Evolutionary conservation across 2,113 vertebrate species (phyloP).

Genomic region (Strix aluco): DNA sequence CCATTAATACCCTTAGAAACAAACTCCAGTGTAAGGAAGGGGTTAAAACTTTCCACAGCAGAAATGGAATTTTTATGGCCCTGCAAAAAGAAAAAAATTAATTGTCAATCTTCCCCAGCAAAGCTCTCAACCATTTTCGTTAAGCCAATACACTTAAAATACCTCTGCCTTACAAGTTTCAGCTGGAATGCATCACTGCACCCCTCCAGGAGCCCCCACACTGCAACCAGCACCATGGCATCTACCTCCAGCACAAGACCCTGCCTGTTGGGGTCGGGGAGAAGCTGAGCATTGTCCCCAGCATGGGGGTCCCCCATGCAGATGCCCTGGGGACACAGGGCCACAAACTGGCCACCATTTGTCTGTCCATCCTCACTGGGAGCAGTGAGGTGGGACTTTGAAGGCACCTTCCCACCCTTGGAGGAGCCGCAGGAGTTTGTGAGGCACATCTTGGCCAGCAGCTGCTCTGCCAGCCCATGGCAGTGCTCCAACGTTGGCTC

Average conservation of each 20-base stretch:
- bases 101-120: conserved; percentile 44
- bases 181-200: conserved; percentile 42
- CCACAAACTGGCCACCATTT: neutral
- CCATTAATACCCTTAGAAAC: neutral
- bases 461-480: rapidly evolving
- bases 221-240: neutral
- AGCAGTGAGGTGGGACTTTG: rapidly evolving
- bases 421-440: rapidly evolving
- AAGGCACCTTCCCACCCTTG: neutral
- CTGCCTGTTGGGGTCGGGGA: rapidly evolving
- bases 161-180: conserved; percentile 42
- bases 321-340: neutral
- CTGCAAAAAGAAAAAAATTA: neutral
- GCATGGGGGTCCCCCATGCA: neutral
- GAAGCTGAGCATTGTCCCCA: neutral
- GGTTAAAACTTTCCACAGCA: conserved; percentile 47
- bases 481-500: rapidly evolving
- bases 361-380: neutral
- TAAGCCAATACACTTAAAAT: conserved; percentile 60
- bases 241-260: neutral
- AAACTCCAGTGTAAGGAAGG: neutral
- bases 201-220: neutral
- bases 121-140: conserved; percentile 19
- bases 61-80: conserved; percentile 62
- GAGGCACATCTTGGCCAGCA: neutral